phyloP scores from a whole-genome alignment of 2,797 vertebrate genomes.

The Sebastes steindachneri region DNA sequence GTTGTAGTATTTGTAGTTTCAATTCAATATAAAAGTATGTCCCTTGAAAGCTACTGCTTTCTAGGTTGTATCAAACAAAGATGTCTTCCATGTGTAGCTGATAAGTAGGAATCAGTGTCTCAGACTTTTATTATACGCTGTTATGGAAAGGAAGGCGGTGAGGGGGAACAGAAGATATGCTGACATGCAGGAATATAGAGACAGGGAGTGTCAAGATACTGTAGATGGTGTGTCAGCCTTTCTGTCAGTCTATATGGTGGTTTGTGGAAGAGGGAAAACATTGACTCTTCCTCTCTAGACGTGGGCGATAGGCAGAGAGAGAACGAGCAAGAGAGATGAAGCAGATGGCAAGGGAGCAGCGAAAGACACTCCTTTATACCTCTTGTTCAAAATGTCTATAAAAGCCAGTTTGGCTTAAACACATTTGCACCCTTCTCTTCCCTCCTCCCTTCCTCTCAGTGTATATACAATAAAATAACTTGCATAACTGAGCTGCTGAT shows the following conservation, averaged over 20 bases:
- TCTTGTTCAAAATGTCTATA: background rate
- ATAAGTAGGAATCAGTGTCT: slow-evolving; percentile 32
- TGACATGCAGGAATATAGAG: slow-evolving; percentile 45
- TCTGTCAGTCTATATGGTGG: slow-evolving; percentile 38
- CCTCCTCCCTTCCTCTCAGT: background rate
- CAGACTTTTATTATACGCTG: slow-evolving; percentile 27
- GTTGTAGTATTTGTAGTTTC: background rate
- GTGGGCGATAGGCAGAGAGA: background rate
- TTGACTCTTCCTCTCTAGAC: slow-evolving; percentile 8
- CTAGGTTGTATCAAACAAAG: slow-evolving; percentile 5
- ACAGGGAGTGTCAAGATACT: slow-evolving; percentile 42
- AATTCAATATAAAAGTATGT: background rate
- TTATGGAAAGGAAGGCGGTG: background rate
- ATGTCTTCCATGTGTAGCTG: slow-evolving; percentile 7
- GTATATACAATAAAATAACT: background rate
- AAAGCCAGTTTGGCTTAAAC: background rate
- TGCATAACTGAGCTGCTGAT: background rate
- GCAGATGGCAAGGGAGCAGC: slow-evolving; percentile 12
- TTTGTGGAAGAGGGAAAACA: slow-evolving; percentile 19
- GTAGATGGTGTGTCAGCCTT: slow-evolving; percentile 54
- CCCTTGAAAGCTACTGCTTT: background rate
- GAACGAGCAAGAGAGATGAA: background rate
- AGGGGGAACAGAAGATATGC: slow-evolving; percentile 29
- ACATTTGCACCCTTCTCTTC: background rate
- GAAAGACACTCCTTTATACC: background rate